Evolutionary conservation across 2,113 vertebrate species (phyloP), one percentile per base, ranked within the genome.

Genomic region (Catharus minimus): DNA sequence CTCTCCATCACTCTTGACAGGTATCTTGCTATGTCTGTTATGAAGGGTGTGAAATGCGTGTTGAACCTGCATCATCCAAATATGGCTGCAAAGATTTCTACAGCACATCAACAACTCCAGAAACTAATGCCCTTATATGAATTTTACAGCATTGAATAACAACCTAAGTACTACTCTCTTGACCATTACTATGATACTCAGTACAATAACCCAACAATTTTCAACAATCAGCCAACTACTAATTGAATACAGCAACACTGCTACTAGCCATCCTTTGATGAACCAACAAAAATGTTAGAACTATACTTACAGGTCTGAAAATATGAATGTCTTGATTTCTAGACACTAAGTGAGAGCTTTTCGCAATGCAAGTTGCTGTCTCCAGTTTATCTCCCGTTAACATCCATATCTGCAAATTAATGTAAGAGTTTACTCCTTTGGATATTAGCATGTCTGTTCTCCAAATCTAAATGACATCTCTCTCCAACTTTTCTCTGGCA

Each of bases 341-440:
- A 44, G 98, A 99, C 36, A 99, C 99, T 92, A 99, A 95, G 50
- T 99, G 99, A 57, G 99, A 99, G 94, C 99, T 99, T 95, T 99
- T 99, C 3, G 99, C 99, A 61, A 99, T 99, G 95, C 99, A 99
- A 1, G 99, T 99, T 5, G 99, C 99, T 1, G 99, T 99, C 95
- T 99, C 99, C 3, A 99, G 97, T 83, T 99, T 99, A 95, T 99
- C 99, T 22, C 99, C 99, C 0, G 99, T 99, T 89, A 99, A 95
- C 99, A 99, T 99, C 99, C 99, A 99, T 94, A 99, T 98, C 98
- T 99, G 89, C 39, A 95, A 96, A 50, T 82, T 10, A 96, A 95
- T 8, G 1, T 20, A 30, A 24, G 44, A 52, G 33, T 82, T 94
- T 68, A 78, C 19, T 92, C 33, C 15, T 21, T 10, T 81, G 33